Conservation (phyloP, 2,113 vertebrate genomes). For the Eolophus roseicapilla region DNA sequence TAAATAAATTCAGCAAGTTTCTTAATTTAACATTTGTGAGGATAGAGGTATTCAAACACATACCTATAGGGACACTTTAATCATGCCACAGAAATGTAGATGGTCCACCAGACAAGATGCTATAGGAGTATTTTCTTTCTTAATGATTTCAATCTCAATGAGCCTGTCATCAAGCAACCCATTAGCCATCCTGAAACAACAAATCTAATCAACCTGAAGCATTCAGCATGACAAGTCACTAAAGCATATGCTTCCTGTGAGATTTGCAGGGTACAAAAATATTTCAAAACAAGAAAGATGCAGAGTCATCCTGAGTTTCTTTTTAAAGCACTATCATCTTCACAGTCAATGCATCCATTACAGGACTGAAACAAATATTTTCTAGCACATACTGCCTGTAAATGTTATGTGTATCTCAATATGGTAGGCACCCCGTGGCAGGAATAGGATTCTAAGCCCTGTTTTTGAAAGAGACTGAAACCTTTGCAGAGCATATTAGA, state of each 20-base stretch:
- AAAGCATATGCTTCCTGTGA: background rate
- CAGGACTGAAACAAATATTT: background rate
- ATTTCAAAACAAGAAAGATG: background rate
- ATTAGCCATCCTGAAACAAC: background rate
- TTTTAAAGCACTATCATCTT: background rate
- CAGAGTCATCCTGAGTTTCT: background rate
- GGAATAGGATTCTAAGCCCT: background rate
- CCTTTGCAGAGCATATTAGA: background rate
- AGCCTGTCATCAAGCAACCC: background rate
- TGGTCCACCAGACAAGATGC: background rate
- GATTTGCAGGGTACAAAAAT: background rate
- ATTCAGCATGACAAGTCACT: background rate
- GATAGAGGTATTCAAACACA: background rate
- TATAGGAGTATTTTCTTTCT: background rate
- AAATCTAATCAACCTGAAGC: background rate
- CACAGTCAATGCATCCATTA: background rate
- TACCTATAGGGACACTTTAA: background rate
- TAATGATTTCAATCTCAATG: background rate
- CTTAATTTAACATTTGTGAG: background rate
- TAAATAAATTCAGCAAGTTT: background rate
- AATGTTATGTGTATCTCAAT: background rate
- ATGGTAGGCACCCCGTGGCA: background rate
- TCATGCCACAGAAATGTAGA: background rate
- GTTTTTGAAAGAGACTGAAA: background rate
- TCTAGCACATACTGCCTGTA: background rate